A percentile compares a stretch with the other conserved stretches of the same genome.
phyloP scores from a whole-genome alignment of 2,113 vertebrate species.

The Zosterops pallidus region DNA sequence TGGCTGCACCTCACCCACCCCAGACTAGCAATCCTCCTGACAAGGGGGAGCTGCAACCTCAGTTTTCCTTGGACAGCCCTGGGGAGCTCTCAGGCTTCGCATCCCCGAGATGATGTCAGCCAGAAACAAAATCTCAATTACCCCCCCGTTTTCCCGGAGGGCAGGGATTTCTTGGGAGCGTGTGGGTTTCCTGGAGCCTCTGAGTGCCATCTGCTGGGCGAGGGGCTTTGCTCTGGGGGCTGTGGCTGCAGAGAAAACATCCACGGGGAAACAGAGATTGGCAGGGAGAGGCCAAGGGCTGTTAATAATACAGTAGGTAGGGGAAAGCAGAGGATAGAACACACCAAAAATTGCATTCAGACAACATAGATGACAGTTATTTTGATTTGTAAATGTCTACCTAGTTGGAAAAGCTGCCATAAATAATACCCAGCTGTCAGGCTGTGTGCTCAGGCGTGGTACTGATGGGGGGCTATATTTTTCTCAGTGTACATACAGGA shows the following conservation, averaged over 20 bases:
- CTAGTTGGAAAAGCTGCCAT: constrained; percentile 60
- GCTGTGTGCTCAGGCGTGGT: constrained; percentile 11
- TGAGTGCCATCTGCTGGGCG: constrained; percentile 45
- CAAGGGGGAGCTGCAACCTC: neutral
- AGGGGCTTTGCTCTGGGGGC: neutral
- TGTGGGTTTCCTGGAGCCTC: neutral
- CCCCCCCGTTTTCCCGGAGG: neutral
- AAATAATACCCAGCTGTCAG: constrained; percentile 68
- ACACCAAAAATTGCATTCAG: constrained; percentile 48
- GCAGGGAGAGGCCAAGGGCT: constrained; percentile 10
- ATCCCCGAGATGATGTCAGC: neutral
- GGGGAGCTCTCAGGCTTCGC: neutral
- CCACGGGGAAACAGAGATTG: neutral
- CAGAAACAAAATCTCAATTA: neutral
- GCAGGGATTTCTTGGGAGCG: neutral
- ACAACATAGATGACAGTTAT: constrained; percentile 66
- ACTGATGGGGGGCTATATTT: constrained; percentile 38
- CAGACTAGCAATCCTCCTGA: neutral
- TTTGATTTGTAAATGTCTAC: constrained; percentile 74
- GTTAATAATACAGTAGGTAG: constrained; percentile 42
- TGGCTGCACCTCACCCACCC: neutral
- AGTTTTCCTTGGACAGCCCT: neutral
- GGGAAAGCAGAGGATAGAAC: constrained; percentile 30
- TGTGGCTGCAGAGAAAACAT: neutral
- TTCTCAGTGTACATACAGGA: constrained; percentile 35